phyloP scores from a whole-genome alignment of 2,888 invertebrate species.

The Thera obeliscata region DNA sequence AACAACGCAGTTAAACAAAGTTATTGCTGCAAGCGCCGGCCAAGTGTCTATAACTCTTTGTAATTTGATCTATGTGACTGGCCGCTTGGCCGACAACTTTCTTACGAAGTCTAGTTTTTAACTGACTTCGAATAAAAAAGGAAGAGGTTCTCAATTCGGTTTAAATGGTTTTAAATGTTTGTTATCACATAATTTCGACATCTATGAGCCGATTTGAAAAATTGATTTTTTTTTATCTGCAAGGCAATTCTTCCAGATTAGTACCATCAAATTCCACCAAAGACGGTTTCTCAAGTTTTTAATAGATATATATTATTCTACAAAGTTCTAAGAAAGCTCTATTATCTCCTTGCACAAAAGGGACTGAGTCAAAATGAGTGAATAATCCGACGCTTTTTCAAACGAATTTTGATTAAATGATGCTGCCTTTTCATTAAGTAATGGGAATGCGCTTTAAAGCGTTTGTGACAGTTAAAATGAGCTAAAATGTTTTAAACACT shows the following conservation, averaged over 20 bases:
- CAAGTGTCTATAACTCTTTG: slow-evolving; percentile 32
- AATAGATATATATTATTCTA: neutral
- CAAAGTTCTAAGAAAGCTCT: slow-evolving; percentile 11
- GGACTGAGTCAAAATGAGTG: neutral
- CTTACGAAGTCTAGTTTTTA: slow-evolving; percentile 15
- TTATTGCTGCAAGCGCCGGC: slow-evolving; percentile 32
- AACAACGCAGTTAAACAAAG: slow-evolving; percentile 33
- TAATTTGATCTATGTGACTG: slow-evolving; percentile 39
- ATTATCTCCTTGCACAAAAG: neutral
- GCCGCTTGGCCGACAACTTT: slow-evolving; percentile 12
- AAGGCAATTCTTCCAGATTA: too few species aligned
- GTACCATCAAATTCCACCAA: too few species aligned
- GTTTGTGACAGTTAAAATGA: neutral
- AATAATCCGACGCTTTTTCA: neutral
- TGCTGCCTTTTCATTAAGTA: neutral
- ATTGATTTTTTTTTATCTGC: too few species aligned
- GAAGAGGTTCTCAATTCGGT: too few species aligned
- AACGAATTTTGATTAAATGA: neutral
- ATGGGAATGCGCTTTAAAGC: neutral
- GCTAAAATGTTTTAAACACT: neutral
- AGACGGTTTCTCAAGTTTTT: too few species aligned
- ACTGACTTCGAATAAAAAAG: too few species aligned
- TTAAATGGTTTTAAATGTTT: too few species aligned
- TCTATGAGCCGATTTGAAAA: too few species aligned
- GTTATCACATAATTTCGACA: too few species aligned